phyloP scores from a whole-genome alignment of 2,888 invertebrate species.

The Hyposoter dolosus region DNA sequence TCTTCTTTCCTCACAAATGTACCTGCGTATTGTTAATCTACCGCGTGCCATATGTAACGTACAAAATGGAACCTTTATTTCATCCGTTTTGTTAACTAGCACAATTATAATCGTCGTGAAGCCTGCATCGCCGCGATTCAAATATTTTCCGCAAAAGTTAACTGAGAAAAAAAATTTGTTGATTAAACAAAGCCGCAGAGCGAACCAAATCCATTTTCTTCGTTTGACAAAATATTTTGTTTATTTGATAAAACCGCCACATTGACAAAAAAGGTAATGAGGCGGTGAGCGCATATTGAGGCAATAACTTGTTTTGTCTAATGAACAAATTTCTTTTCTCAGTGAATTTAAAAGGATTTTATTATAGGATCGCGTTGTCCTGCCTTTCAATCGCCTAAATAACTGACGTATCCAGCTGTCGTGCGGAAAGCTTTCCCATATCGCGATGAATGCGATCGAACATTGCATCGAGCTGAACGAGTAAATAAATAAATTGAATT shows the following conservation, averaged over 20 bases:
- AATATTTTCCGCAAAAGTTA: background rate
- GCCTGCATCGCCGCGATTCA: background rate
- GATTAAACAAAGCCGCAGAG: no score
- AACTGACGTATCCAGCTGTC: background rate
- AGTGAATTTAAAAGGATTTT: no score
- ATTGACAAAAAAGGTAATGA: no score
- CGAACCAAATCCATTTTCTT: no score
- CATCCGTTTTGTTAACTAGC: conserved; percentile 3
- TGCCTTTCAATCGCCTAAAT: background rate
- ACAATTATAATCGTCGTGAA: background rate
- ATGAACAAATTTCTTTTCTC: no score
- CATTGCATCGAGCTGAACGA: background rate
- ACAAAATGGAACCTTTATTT: conserved; percentile 7
- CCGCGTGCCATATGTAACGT: conserved; percentile 7
- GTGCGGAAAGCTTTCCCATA: background rate
- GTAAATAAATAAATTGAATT: background rate
- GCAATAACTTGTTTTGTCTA: no score
- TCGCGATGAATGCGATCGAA: background rate
- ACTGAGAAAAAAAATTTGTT: no score
- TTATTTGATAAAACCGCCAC: no score
- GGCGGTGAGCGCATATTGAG: no score
- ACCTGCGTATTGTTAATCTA: conserved; percentile 16
- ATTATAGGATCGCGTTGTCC: no score
- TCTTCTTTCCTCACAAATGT: conserved; percentile 47
- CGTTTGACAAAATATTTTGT: no score